These are phyloP conservation scores for Tridacna crocea DNA, from an alignment of 2,888 invertebrate species.

Conservation along the genomic window DNA sequence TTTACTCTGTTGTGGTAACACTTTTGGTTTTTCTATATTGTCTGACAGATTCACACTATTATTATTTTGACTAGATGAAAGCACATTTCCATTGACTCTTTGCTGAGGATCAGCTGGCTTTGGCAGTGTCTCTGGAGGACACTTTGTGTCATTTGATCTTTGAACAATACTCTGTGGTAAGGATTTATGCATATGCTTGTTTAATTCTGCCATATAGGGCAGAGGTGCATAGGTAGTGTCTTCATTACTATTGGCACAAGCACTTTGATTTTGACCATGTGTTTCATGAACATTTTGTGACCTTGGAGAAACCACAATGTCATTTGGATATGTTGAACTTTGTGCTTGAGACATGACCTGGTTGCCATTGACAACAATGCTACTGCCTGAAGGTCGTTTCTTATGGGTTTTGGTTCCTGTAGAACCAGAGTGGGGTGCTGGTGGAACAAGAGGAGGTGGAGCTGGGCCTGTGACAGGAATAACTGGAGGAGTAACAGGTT, in stretches of 20 bases:
- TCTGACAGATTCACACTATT: constrained; percentile 12
- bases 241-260: constrained; percentile 32
- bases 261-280: constrained; percentile 35
- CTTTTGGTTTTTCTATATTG: constrained; percentile 14
- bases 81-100: constrained; percentile 35
- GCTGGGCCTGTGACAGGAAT: constrained; percentile 38
- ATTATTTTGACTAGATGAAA: constrained; percentile 27
- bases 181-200: constrained; percentile 58
- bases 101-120: constrained; percentile 62
- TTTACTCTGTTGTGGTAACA: neutral
- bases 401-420: constrained; percentile 48
- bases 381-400: constrained; percentile 57
- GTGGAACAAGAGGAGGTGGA: constrained; percentile 55
- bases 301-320: constrained; percentile 32
- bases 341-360: constrained; percentile 47
- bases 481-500: constrained; percentile 59
- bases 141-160: constrained; percentile 30
- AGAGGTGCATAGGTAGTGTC: constrained; percentile 67
- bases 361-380: constrained; percentile 59
- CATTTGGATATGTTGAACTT: constrained; percentile 44
- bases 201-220: constrained; percentile 75
- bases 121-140: constrained; percentile 66
- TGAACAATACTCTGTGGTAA: constrained; percentile 21
- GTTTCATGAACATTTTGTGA: constrained; percentile 26
- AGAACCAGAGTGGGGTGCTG: constrained; percentile 49